Conservation (phyloP, 2,888 invertebrate species). For the Neoaliturus tenellus region DNA sequence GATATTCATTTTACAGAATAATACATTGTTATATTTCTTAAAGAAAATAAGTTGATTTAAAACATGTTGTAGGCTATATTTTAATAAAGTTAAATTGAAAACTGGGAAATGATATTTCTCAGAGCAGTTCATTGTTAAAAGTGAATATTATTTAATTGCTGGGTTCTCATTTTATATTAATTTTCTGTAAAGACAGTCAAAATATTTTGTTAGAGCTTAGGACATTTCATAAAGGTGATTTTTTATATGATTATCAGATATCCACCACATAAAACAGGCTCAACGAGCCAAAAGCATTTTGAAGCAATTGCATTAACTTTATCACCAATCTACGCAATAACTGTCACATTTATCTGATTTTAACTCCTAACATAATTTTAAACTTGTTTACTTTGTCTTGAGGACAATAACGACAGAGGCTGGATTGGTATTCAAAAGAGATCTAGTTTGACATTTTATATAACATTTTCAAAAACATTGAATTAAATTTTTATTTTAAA, state of each 20-base stretch:
- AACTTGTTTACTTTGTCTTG: background rate
- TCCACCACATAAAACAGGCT: slow-evolving; percentile 20
- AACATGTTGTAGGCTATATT: too few relatives aligned
- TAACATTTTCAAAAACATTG: background rate
- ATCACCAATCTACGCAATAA: slow-evolving; percentile 21
- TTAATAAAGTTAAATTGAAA: too few relatives aligned
- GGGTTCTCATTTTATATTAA: too few relatives aligned
- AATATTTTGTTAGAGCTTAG: too few relatives aligned
- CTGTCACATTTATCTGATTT: slow-evolving; percentile 25
- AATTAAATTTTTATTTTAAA: background rate
- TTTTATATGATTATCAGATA: background rate
- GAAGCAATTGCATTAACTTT: slow-evolving; percentile 30
- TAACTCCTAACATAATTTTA: background rate
- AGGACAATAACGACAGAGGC: background rate
- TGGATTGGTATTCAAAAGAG: background rate
- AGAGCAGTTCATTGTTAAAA: too few relatives aligned
- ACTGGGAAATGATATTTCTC: too few relatives aligned
- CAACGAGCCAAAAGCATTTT: slow-evolving; percentile 9
- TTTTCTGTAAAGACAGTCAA: too few relatives aligned
- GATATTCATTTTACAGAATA: too few relatives aligned
- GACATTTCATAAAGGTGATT: too few relatives aligned
- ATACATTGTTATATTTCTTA: too few relatives aligned
- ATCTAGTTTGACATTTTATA: background rate
- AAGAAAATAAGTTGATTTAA: too few relatives aligned
- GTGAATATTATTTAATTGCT: too few relatives aligned